A percentile compares a stretch with the other conserved stretches of the same genome.
Conservation (phyloP, 2,113 vertebrate genomes). For the Xenopus borealis region DNA sequence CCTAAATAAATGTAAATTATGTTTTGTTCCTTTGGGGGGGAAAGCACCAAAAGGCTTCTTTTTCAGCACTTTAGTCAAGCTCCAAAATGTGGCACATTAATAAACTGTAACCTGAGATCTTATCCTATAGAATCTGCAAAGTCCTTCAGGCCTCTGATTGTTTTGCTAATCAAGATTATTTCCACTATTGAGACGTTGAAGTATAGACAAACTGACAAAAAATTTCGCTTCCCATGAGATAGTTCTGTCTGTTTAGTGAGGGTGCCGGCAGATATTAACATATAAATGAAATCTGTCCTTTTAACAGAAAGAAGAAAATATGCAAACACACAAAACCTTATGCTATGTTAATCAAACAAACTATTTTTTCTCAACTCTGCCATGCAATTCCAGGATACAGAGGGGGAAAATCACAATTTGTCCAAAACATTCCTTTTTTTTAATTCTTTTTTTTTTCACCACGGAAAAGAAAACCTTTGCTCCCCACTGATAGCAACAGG, state of each 20-base stretch:
- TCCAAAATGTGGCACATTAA: slow-evolving; percentile 62
- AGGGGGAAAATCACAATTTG: slow-evolving; percentile 58
- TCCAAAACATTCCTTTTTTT: slow-evolving; percentile 64
- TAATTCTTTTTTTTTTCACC: slow-evolving; percentile 29
- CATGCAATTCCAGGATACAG: slow-evolving; percentile 61
- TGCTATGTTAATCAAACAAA: slow-evolving; percentile 66
- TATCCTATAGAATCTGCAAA: slow-evolving; percentile 60
- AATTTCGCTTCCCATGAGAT: slow-evolving; percentile 84
- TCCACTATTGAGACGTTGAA: slow-evolving; percentile 77
- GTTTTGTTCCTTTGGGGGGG: slow-evolving; percentile 63
- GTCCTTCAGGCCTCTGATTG: slow-evolving; percentile 69
- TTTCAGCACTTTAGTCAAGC: slow-evolving; percentile 64
- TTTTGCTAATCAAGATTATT: slow-evolving; percentile 88
- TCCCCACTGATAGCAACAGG: slow-evolving; percentile 83
- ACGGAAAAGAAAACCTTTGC: slow-evolving; percentile 57
- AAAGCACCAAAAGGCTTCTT: slow-evolving; percentile 61
- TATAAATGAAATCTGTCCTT: slow-evolving; percentile 79
- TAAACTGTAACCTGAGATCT: slow-evolving; percentile 72
- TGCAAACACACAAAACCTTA: slow-evolving; percentile 69
- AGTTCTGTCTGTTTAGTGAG: slow-evolving; percentile 76
- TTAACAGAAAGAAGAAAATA: slow-evolving; percentile 72
- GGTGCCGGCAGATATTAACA: slow-evolving; percentile 77
- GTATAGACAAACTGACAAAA: slow-evolving; percentile 76
- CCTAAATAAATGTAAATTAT: slow-evolving; percentile 74
- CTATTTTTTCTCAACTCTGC: slow-evolving; percentile 57